Evolutionary conservation across 2,797 vertebrate species (phyloP), one percentile per base, ranked within the genome.

Genomic region (Octomys mimax): DNA sequence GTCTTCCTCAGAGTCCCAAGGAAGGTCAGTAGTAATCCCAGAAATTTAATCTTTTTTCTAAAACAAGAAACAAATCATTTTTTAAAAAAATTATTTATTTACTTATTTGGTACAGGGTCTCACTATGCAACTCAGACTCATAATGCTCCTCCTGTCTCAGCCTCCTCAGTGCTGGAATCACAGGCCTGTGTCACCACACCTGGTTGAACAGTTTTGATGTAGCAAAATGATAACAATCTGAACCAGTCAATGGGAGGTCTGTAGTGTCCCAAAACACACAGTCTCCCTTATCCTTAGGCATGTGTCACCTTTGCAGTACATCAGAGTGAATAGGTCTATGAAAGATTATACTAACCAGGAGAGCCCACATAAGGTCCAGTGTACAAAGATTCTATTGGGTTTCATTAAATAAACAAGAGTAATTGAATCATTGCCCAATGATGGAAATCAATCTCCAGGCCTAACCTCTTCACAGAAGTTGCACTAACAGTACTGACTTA

Each of bases 11-110:
- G 79, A 95, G 70, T 70, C 21, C 77, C 64, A 87, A 24, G 52
- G 22, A 31, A 70, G 33, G 26, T 83, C 88, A 82, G 95, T 42
- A 64, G 13, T 49, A 59, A 82, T 79, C 49, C 10, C 49, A 83
- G 75, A 54, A 87, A 93, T 91, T 87, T 89, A 96, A 94, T 49
- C 49, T 46, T 82, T 78, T 83, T 61, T 16, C 14, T 57, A 57
- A 57, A 54, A 57, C 3, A 57, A 54, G 3, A 11, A 54, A 54
- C 13, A 57, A 57, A 57, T 4, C 54, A 57, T 57, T 57, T 49
- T 49, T 49, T 49, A 39, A 39, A 49, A 57, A 57, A 57, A 57
- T 18, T 16, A 57, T 16, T 57, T 57, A 57, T 18, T 57, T 57
- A 57, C 54, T 18, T 57, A 57, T 57, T 57, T 57, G 54, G 54